These are phyloP conservation scores for Macrobrachium nipponense DNA, from an alignment of 1,140 invertebrate genomes.

Conservation along the genomic window DNA sequence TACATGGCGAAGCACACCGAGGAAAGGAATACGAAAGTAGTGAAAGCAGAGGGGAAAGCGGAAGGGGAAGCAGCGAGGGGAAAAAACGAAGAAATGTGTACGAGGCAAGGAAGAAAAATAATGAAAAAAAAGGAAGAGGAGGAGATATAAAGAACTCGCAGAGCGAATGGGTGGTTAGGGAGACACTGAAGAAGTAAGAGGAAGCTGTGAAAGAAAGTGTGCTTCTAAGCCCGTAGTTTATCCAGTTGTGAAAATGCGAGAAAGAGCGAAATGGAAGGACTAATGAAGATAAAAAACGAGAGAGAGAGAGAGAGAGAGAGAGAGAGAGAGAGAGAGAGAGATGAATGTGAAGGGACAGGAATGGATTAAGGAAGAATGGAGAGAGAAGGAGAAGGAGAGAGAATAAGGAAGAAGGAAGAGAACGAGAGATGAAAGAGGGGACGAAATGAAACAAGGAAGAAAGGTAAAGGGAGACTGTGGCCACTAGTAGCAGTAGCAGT, in stretches of 20 bases:
- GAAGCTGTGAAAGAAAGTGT: not conserved
- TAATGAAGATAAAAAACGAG: not conserved
- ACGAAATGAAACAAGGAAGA: not conserved
- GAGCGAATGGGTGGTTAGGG: not conserved
- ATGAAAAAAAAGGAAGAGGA: not conserved
- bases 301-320: constrained; percentile 27
- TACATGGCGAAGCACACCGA: not conserved
- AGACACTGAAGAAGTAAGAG: not conserved
- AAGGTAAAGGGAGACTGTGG: not conserved
- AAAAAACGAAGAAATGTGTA: not conserved
- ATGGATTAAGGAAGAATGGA: not conserved
- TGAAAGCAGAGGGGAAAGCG: not conserved
- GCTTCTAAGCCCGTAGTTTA: not conserved
- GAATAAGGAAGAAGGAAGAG: not conserved
- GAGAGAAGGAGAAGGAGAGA: too few relatives aligned
- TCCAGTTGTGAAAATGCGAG: not conserved
- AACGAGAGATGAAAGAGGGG: not conserved
- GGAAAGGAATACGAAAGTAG: not conserved
- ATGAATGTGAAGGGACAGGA: not conserved
- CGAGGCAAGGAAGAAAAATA: not conserved
- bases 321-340: constrained; percentile 18
- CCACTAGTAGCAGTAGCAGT: not conserved
- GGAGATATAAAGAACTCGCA: not conserved
- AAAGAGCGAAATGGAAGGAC: not conserved
- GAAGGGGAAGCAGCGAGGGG: not conserved